Base-by-base conservation (phyloP, 2,797 vertebrate species). In the Siniperca obscura region DNA sequence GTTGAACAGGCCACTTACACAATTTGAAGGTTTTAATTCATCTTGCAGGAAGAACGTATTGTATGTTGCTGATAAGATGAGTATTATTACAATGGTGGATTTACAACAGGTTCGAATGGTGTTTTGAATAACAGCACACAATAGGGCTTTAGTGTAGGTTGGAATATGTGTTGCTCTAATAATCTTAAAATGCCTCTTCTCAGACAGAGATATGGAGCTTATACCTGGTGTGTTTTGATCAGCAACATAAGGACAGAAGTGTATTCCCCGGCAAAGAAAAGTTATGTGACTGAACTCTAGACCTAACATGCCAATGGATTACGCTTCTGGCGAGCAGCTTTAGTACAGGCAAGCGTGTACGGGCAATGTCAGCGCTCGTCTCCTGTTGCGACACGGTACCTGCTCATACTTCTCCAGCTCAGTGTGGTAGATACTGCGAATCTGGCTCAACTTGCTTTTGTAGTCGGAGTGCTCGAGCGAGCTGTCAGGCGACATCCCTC, bases 331-430 rank as follows among this genome's bases (percentile, higher is more conserved):
- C 78, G 59, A 85, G 80, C 80, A 80, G 80, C 76, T 82, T 85
- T 74, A 86, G 86, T 77, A 78, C 60, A 86, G 74, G 88, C 83
- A 91, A 92, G 88, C 82, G 69, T 87, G 90, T 91, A 90, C 80
- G 70, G 87, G 76, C 81, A 92, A 79, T 76, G 86, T 93, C 81
- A 89, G 89, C 64, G 46, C 86, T 86, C 30, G 67, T 79, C 75
- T 87, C 82, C 84, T 90, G 86, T 88, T 83, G 86, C 82, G 86
- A 90, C 84, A 90, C 84, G 83, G 85, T 93, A 98, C 97, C 97
- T 98, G 97, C 90, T 98, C 97, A 56, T 98, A 98, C 94, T 98
- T 98, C 95, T 98, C 97, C 95, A 98, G 95, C 94, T 98, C 97
- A 0, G 97, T 97, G 94, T 98, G 97, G 93, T 98, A 98, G 93